Evolutionary conservation across 2,113 vertebrate genomes (phyloP).

Genomic region (Neolamprologus kungweensis): DNA sequence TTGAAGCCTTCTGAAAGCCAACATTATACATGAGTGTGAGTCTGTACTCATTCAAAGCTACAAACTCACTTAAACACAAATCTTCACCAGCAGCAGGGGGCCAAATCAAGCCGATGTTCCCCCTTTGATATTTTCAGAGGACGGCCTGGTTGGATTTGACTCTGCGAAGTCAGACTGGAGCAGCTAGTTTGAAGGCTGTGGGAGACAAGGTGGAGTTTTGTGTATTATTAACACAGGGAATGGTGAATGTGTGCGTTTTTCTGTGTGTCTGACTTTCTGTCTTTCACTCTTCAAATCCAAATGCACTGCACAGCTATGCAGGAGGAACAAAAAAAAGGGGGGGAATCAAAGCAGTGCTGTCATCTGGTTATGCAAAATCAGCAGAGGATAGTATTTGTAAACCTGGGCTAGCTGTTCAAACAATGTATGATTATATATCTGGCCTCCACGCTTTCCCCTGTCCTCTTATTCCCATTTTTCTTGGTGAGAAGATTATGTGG

Average conservation of each 20-base stretch:
- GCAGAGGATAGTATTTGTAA: constrained; percentile 29
- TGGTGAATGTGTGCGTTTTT: not conserved
- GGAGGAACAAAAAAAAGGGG: not conserved
- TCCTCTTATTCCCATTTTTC: constrained; percentile 24
- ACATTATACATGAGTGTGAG: not conserved
- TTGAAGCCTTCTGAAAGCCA: not conserved
- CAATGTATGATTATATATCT: constrained; percentile 37
- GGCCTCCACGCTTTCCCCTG: not conserved
- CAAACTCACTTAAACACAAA: constrained; percentile 22
- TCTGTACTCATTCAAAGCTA: constrained; percentile 27
- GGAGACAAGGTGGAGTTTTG: constrained; percentile 75
- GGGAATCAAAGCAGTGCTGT: not conserved
- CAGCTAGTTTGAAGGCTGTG: constrained; percentile 58
- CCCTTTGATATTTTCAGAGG: constrained; percentile 84
- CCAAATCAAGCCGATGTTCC: constrained; percentile 88
- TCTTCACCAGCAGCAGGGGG: constrained; percentile 78
- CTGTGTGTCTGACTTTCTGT: not conserved
- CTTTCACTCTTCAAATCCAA: not conserved
- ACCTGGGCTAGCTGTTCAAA: constrained; percentile 12
- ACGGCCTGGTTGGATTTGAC: constrained; percentile 82
- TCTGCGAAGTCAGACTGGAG: constrained; percentile 82
- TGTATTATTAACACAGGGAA: constrained; percentile 81
- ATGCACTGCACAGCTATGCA: not conserved
- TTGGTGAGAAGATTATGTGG: constrained; percentile 52
- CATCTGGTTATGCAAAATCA: constrained; percentile 30